Evolutionary conservation across 2,113 vertebrate genomes (phyloP).

Genomic region (Herpailurus yagouaroundi): DNA sequence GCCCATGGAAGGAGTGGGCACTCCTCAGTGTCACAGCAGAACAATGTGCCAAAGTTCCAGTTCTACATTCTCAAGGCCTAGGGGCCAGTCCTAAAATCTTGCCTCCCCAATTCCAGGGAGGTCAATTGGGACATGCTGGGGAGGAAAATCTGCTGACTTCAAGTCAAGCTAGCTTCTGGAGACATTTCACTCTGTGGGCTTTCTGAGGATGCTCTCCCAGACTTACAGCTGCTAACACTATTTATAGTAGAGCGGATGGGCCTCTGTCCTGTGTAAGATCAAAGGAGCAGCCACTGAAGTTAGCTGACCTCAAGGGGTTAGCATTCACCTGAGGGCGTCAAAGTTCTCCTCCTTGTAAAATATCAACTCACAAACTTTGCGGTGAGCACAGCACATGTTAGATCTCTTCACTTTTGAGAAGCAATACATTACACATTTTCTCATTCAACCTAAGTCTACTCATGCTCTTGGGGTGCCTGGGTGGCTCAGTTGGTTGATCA

Average conservation of each 20-base stretch:
- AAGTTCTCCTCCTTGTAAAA: background rate
- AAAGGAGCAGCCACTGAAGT: background rate
- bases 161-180: background rate
- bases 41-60: background rate
- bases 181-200: background rate
- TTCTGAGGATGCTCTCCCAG: background rate
- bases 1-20: background rate
- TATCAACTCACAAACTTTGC: background rate
- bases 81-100: background rate
- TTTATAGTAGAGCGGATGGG: background rate
- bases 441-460: background rate
- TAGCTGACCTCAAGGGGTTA: background rate
- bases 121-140: rapidly evolving
- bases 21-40: background rate
- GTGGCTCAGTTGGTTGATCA: no score
- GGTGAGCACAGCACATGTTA: background rate
- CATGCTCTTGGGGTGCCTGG: background rate
- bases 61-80: background rate
- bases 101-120: background rate
- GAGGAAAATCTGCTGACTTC: background rate
- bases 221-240: background rate
- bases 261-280: background rate
- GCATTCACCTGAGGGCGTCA: background rate
- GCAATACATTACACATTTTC: background rate
- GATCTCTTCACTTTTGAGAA: background rate